A percentile compares a stretch with the other conserved stretches of the same genome.
Evolutionary conservation across 2,888 invertebrate species (phyloP).

Genomic region (Chrysolina haemoptera): DNA sequence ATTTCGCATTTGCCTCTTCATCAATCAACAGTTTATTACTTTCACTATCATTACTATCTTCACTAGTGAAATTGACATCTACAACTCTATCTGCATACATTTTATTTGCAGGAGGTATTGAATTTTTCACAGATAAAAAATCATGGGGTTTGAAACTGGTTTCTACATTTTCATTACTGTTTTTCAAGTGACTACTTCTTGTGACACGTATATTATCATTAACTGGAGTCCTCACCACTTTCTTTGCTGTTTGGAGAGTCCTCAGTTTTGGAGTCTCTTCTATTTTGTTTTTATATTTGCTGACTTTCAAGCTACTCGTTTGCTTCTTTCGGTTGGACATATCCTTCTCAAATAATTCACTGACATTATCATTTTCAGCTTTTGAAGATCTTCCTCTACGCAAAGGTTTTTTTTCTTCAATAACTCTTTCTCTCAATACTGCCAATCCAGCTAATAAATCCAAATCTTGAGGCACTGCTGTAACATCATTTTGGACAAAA

Average conservation of each 20-base stretch:
- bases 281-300: not conserved
- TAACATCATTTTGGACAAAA: constrained; percentile 7
- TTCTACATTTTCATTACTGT: not conserved
- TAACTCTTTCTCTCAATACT: constrained; percentile 2
- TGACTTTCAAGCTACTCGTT: not conserved
- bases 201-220: constrained; percentile 16
- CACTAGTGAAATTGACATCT: constrained; percentile 28
- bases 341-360: not conserved
- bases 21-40: constrained; percentile 33
- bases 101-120: constrained; percentile 27
- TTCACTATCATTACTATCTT: constrained; percentile 37
- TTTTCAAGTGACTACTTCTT: constrained; percentile 18
- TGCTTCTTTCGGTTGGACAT: not conserved
- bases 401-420: constrained; percentile 2
- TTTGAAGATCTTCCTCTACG: constrained; percentile 4
- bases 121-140: constrained; percentile 23
- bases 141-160: constrained; percentile 28
- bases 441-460: constrained; percentile 7
- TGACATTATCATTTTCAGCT: not conserved
- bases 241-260: not conserved
- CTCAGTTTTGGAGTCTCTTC: not conserved
- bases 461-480: not conserved
- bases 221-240: not conserved
- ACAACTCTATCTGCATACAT: constrained; percentile 16
- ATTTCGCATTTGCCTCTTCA: constrained; percentile 13